These are phyloP conservation scores for Chiloscyllium punctatum DNA, from an alignment of 2,797 vertebrate species.

Conservation along the genomic window DNA sequence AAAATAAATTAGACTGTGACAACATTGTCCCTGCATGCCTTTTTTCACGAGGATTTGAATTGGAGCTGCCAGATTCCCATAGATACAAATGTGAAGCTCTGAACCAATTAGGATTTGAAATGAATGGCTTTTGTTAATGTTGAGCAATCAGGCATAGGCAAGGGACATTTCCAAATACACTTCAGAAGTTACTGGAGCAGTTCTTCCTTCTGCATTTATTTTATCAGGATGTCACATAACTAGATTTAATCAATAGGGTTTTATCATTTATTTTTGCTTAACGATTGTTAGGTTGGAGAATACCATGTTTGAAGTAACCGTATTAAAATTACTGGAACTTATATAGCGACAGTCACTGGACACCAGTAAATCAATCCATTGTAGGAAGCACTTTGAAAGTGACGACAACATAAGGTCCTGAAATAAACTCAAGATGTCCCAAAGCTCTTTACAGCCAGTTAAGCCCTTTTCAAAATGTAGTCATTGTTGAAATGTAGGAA, in stretches of 20 bases:
- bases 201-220: background rate
- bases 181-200: background rate
- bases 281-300: background rate
- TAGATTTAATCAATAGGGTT: background rate
- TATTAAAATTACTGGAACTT: background rate
- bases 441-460: background rate
- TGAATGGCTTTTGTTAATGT: conserved; percentile 22
- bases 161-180: background rate
- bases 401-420: background rate
- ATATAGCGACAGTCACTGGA: background rate
- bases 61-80: conserved; percentile 11
- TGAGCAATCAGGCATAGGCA: background rate
- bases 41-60: conserved; percentile 19
- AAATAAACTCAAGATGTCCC: background rate
- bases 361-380: background rate
- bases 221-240: background rate
- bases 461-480: background rate
- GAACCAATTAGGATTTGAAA: conserved; percentile 4
- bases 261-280: background rate
- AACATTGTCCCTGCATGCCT: conserved; percentile 15
- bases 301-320: background rate
- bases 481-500: background rate
- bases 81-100: background rate
- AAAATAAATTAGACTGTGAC: background rate
- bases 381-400: background rate